Percentiles rank a stretch among this genome's conserved stretches.
phyloP scores from a whole-genome alignment of 2,888 invertebrate species.

The Saturnia japonica region DNA sequence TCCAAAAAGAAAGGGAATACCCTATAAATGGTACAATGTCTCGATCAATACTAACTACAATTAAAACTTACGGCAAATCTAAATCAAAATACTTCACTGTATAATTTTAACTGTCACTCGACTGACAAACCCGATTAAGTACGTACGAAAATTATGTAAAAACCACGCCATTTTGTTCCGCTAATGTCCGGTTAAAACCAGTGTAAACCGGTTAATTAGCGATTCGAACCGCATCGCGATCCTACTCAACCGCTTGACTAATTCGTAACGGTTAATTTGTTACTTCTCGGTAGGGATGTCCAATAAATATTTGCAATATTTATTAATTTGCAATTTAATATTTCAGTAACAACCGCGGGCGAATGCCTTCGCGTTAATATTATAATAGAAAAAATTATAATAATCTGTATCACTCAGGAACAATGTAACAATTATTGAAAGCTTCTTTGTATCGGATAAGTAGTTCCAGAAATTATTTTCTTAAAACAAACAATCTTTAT shows the following conservation, averaged over 20 bases:
- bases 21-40: background rate
- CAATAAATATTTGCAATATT: background rate
- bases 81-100: background rate
- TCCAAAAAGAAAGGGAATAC: background rate
- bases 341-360: too few species aligned
- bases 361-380: too few species aligned
- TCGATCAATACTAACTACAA: background rate
- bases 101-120: conserved; percentile 29
- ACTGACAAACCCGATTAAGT: conserved; percentile 38
- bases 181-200: conserved; percentile 33
- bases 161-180: conserved; percentile 45
- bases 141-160: conserved; percentile 46
- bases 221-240: conserved; percentile 14
- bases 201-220: conserved; percentile 39
- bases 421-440: too few species aligned
- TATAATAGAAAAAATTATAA: too few species aligned
- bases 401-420: too few species aligned
- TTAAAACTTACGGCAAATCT: background rate
- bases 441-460: too few species aligned
- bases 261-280: conserved; percentile 11
- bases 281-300: conserved; percentile 5
- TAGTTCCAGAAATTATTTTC: too few species aligned
- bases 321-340: too few species aligned
- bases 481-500: too few species aligned
- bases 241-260: conserved; percentile 13